Evolutionary conservation across 2,888 invertebrate species (phyloP).

Genomic region (Lasioglossum oenotherae): DNA sequence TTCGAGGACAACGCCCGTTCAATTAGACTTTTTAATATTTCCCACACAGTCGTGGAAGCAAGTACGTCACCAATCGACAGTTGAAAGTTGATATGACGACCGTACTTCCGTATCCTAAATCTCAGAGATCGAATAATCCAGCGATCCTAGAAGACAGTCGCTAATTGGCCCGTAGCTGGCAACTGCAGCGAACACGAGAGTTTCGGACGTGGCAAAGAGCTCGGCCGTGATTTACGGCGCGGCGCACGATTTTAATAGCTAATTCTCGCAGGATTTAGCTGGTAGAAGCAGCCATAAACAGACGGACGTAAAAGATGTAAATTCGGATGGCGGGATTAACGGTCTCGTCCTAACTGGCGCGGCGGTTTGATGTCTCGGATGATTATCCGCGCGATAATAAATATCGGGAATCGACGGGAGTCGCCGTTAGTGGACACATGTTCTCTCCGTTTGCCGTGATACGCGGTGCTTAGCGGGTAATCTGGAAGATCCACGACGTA

Average conservation of each 20-base stretch:
- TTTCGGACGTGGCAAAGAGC: not conserved
- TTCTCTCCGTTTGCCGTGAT: conserved; percentile 19
- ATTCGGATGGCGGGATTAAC: conserved; percentile 32
- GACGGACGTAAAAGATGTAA: conserved; percentile 36
- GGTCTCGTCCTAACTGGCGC: not conserved
- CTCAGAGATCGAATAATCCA: not conserved
- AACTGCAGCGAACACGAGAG: not conserved
- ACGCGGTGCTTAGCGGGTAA: conserved; percentile 28
- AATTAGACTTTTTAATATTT: too few species aligned
- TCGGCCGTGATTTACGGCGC: conserved; percentile 1
- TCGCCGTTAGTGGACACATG: conserved; percentile 43
- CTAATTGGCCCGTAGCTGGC: not conserved
- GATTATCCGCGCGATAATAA: conserved; percentile 39
- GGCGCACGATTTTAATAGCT: conserved; percentile 32
- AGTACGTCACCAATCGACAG: not conserved
- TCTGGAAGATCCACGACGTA: conserved; percentile 42
- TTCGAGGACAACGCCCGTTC: too few species aligned
- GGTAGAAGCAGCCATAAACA: conserved; percentile 25
- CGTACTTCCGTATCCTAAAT: not conserved
- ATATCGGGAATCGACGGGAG: conserved; percentile 19
- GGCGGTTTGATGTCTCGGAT: conserved; percentile 15
- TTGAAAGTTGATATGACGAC: not conserved
- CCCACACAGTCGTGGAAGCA: too few species aligned
- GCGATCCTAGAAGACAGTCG: not conserved
- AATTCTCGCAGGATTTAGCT: conserved; percentile 5